Conservation (phyloP, 2,113 vertebrate species). For the Tetraodon nigroviridis region DNA sequence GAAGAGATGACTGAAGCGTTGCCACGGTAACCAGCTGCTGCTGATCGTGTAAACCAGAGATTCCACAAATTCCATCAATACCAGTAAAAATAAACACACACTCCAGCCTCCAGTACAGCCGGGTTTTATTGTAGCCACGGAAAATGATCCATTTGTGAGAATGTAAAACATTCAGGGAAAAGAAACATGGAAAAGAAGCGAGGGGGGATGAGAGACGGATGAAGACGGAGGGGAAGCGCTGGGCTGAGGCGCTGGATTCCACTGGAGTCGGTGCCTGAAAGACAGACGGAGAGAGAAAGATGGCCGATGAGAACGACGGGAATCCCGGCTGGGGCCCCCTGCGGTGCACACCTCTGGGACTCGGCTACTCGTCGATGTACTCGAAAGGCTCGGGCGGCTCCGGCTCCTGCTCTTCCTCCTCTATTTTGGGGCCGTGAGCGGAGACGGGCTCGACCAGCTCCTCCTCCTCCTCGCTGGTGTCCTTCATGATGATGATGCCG, state of each 20-base stretch:
- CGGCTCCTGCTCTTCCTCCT: constrained; percentile 97
- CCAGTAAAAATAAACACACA: constrained; percentile 42
- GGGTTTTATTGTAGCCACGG: constrained; percentile 70
- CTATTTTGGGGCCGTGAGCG: constrained; percentile 95
- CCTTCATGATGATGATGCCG: constrained; percentile 96
- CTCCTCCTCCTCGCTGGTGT: constrained; percentile 93
- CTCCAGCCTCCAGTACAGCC: constrained; percentile 47
- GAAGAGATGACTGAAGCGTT: background rate
- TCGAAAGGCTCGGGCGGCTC: constrained; percentile 96
- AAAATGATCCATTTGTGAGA: constrained; percentile 59
- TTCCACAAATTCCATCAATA: constrained; percentile 5
- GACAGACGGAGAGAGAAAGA: background rate
- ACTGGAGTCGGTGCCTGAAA: constrained; percentile 31
- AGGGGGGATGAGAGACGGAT: constrained; percentile 18
- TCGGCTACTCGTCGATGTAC: constrained; percentile 89
- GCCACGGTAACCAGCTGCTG: background rate
- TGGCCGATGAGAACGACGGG: no score
- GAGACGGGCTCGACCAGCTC: constrained; percentile 96
- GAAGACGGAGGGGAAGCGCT: constrained; percentile 5
- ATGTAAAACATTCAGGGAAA: constrained; percentile 60
- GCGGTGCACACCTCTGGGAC: constrained; percentile 37
- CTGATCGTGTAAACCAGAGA: constrained; percentile 45
- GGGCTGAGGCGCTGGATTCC: constrained; percentile 45
- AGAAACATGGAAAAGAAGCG: constrained; percentile 55
- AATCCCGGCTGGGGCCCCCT: no score